A percentile compares a stretch with the other conserved stretches of the same genome.
Conservation (phyloP, 2,797 vertebrate species). For the Helarctos malayanus region DNA sequence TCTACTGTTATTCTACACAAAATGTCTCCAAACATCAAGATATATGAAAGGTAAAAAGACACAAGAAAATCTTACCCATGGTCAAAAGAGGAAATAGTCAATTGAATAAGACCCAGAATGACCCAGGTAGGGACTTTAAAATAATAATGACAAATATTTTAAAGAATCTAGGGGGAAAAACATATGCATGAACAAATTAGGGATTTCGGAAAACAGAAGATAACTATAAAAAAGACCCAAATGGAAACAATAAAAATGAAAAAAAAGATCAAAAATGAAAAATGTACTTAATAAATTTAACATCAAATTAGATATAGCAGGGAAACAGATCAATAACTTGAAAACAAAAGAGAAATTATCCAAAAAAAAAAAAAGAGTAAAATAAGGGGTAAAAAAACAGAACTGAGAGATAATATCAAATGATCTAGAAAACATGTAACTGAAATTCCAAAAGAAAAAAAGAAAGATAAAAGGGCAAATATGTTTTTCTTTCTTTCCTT, state of each 20-base stretch:
- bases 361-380: neutral
- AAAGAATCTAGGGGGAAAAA: neutral
- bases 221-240: neutral
- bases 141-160: neutral
- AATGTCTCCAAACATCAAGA: neutral
- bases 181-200: neutral
- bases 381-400: neutral
- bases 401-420: neutral
- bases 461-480: neutral
- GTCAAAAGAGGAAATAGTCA: neutral
- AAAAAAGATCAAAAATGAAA: neutral
- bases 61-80: neutral
- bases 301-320: neutral
- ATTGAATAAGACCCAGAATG: neutral
- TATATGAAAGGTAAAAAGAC: neutral
- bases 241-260: neutral
- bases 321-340: neutral
- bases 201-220: neutral
- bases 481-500: neutral
- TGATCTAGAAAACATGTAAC: neutral
- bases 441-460: neutral
- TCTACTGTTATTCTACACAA: neutral
- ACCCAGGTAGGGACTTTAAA: neutral
- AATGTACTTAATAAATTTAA: neutral
- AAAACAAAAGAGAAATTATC: constrained; percentile 22